phyloP scores from a whole-genome alignment of 2,888 invertebrate genomes.

The Sicus ferrugineus region DNA sequence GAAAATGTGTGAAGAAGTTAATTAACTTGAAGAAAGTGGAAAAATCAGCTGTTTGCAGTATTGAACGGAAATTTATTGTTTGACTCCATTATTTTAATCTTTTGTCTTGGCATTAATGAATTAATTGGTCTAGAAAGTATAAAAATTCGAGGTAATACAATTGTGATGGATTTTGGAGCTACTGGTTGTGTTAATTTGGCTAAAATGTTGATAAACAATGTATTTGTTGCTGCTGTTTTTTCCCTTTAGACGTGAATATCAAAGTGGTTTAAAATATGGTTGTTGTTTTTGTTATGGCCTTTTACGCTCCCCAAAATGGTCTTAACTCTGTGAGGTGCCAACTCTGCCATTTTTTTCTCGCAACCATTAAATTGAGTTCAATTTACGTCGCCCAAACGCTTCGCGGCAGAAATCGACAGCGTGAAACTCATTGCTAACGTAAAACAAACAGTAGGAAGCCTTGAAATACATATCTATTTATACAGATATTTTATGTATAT shows the following conservation, averaged over 20 bases:
- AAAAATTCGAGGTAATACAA: no score
- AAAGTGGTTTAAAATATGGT: neutral
- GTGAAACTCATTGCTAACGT: slow-evolving; percentile 11
- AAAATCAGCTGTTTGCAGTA: neutral
- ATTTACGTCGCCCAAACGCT: neutral
- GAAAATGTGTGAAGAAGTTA: no score
- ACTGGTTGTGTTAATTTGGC: neutral
- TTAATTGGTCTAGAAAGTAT: slow-evolving; percentile 10
- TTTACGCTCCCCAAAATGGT: neutral
- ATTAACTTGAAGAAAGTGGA: no score
- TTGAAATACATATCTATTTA: no score
- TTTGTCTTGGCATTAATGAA: neutral
- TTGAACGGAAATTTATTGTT: neutral
- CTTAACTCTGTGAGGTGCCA: no score
- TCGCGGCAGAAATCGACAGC: slow-evolving; percentile 16
- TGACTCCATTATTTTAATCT: neutral
- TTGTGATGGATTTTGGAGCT: neutral
- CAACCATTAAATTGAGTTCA: neutral
- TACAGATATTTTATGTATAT: no score
- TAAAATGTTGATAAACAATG: neutral
- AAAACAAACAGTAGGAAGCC: slow-evolving; percentile 28
- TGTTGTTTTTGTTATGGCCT: neutral
- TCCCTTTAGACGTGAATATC: neutral
- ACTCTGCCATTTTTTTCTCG: no score
- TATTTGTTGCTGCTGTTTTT: neutral